phyloP scores from a whole-genome alignment of 2,113 vertebrate species.

The Empidonax traillii region DNA sequence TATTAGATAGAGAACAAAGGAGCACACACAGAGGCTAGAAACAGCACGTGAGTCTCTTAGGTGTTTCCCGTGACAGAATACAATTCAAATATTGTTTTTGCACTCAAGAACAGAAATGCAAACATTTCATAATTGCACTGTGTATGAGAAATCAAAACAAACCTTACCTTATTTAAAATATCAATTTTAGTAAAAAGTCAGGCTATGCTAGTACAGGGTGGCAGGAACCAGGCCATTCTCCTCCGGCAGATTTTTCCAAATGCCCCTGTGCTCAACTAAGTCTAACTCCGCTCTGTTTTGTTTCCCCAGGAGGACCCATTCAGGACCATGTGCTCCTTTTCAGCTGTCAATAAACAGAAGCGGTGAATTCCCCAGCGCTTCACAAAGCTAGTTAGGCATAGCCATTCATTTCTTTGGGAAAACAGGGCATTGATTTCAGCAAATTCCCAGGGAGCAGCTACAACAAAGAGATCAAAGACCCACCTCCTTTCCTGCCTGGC shows the following conservation, averaged over 20 bases:
- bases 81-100: conserved; percentile 43
- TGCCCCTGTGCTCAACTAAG: conserved; percentile 70
- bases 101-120: conserved; percentile 23
- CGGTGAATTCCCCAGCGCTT: conserved; percentile 70
- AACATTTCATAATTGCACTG: conserved; percentile 36
- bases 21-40: background rate
- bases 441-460: conserved; percentile 77
- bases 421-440: conserved; percentile 82
- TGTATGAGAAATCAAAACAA: conserved; percentile 1
- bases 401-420: conserved; percentile 78
- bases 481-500: conserved; percentile 71
- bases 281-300: conserved; percentile 73
- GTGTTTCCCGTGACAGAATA: conserved; percentile 7
- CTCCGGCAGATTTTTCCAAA: conserved; percentile 69
- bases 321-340: conserved; percentile 78
- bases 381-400: conserved; percentile 79
- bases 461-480: conserved; percentile 81
- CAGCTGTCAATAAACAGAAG: conserved; percentile 82
- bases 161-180: conserved; percentile 34
- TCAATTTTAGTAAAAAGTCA: conserved; percentile 34
- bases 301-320: conserved; percentile 77
- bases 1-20: background rate
- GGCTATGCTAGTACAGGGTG: conserved; percentile 52
- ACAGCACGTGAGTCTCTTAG: background rate
- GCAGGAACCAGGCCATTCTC: conserved; percentile 58